A percentile compares a stretch with the other conserved stretches of the same genome.
phyloP scores from a whole-genome alignment of 2,113 vertebrate genomes.

The Planiliza haematocheilus region DNA sequence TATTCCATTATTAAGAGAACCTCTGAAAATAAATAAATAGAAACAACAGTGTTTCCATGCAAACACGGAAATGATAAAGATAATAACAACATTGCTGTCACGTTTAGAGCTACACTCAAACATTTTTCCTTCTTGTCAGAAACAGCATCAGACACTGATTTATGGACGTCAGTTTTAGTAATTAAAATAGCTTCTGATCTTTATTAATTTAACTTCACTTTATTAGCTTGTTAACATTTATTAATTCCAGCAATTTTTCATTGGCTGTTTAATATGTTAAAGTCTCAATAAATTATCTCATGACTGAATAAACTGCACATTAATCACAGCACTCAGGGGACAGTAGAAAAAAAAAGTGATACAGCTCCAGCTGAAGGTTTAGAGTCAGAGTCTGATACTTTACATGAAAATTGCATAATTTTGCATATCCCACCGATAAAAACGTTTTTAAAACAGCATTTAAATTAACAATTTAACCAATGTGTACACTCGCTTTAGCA shows the following conservation, averaged over 20 bases:
- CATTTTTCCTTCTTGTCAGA: not conserved
- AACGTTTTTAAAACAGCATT: too few species aligned
- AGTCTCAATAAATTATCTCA: not conserved
- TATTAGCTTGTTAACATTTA: conserved; percentile 24
- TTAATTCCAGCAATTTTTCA: conserved; percentile 2
- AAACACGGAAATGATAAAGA: too few species aligned
- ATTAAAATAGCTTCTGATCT: not conserved
- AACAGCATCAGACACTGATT: not conserved
- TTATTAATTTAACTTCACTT: conserved; percentile 1
- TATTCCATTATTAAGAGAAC: too few species aligned
- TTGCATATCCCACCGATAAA: too few species aligned
- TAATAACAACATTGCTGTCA: too few species aligned
- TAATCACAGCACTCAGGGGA: conserved; percentile 6
- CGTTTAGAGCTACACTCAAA: not conserved
- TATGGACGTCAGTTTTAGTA: not conserved
- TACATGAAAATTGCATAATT: not conserved
- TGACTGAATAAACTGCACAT: not conserved
- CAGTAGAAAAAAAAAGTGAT: not conserved
- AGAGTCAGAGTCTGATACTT: not conserved
- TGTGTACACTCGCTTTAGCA: too few species aligned
- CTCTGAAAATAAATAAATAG: too few species aligned
- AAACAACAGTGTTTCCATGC: too few species aligned
- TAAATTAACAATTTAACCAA: too few species aligned
- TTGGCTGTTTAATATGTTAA: conserved; percentile 18
- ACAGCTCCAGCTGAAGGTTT: not conserved